phyloP scores from a whole-genome alignment of 2,113 vertebrate genomes.

The Phyllostomus hastatus region DNA sequence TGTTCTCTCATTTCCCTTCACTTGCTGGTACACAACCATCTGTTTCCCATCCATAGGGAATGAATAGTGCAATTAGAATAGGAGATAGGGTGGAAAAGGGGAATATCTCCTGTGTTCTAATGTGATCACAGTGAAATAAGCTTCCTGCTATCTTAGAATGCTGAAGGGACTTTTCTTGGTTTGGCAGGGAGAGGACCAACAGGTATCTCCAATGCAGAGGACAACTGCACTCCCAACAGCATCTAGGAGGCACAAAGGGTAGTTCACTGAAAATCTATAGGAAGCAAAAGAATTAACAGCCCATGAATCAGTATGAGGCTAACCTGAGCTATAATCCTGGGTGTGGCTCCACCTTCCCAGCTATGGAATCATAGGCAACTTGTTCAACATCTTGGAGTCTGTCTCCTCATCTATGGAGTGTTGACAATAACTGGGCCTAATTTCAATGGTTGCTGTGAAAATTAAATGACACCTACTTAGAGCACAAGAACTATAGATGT shows the following conservation, averaged over 20 bases:
- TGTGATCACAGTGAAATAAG: neutral
- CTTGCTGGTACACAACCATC: neutral
- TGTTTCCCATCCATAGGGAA: neutral
- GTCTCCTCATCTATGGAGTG: neutral
- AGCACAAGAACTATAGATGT: neutral
- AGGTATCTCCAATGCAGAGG: neutral
- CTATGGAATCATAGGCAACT: neutral
- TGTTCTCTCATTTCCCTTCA: neutral
- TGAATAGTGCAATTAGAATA: neutral
- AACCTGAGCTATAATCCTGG: neutral
- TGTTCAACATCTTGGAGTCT: neutral
- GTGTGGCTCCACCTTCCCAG: neutral
- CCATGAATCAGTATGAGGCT: neutral
- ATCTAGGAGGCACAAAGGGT: neutral
- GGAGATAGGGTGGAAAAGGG: neutral
- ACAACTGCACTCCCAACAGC: fast-evolving
- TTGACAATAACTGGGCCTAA: neutral
- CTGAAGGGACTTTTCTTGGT: neutral
- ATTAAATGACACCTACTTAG: neutral
- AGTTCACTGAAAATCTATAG: neutral
- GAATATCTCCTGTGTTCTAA: neutral
- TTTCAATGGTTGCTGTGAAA: neutral
- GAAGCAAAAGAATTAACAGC: neutral
- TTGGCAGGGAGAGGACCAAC: neutral
- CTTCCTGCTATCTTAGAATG: neutral